Percentiles rank a stretch among this genome's conserved stretches.
These are phyloP conservation scores for Alitta virens DNA, from an alignment of 2,888 invertebrate genomes.

Conservation along the genomic window DNA sequence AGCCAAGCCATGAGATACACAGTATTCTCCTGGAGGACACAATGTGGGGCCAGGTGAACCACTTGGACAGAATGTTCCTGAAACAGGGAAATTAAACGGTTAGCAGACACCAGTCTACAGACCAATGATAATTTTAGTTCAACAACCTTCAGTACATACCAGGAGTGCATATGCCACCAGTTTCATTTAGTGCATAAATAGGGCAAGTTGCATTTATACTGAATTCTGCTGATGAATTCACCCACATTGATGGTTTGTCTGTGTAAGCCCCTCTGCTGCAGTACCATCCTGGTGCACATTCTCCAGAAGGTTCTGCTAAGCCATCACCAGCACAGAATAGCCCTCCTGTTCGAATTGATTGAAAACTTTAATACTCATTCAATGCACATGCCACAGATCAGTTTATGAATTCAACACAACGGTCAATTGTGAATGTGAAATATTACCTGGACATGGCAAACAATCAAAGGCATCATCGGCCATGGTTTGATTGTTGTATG, in stretches of 20 bases:
- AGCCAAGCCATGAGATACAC: conserved; percentile 42
- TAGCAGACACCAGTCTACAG: neutral
- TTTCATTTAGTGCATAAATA: conserved; percentile 46
- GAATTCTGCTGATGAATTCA: conserved; percentile 34
- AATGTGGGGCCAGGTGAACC: conserved; percentile 38
- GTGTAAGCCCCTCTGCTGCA: conserved; percentile 49
- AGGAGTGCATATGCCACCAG: conserved; percentile 48
- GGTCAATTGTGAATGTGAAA: too few relatives aligned
- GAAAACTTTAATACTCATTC: too few relatives aligned
- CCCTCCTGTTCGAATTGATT: conserved; percentile 43
- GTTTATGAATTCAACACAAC: too few relatives aligned
- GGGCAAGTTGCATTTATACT: conserved; percentile 41
- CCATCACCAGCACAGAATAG: conserved; percentile 47
- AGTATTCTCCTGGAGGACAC: conserved; percentile 49
- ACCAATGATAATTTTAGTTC: too few relatives aligned
- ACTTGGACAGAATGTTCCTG: conserved; percentile 48
- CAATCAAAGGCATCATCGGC: conserved; percentile 42
- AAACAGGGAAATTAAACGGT: neutral
- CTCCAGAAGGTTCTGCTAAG: conserved; percentile 42
- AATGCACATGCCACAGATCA: too few relatives aligned
- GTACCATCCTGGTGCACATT: conserved; percentile 51
- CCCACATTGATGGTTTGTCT: conserved; percentile 37
- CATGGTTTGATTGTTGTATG: conserved; percentile 45
- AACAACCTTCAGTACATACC: too few relatives aligned
- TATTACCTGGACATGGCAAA: conserved; percentile 46